Percentiles rank a stretch among this genome's conserved stretches.
Conservation (phyloP, 2,797 vertebrate genomes). For the Lepilemur ruficaudatus region DNA sequence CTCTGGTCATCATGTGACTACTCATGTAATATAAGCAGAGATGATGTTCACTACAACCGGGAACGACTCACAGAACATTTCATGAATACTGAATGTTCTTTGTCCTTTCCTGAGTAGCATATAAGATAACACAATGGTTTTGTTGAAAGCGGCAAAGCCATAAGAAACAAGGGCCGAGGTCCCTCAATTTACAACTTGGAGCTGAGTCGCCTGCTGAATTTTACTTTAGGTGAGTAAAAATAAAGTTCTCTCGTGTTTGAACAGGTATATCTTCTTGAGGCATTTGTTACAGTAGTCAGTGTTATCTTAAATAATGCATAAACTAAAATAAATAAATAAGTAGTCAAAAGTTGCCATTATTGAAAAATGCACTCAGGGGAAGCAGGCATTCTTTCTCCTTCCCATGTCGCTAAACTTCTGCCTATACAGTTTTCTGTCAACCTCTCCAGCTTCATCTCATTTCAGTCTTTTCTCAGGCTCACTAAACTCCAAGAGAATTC, state of each 20-base stretch:
- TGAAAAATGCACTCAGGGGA: background rate
- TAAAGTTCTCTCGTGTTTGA: background rate
- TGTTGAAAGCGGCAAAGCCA: background rate
- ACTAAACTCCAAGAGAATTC: background rate
- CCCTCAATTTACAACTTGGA: background rate
- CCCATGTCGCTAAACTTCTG: background rate
- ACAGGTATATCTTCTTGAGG: background rate
- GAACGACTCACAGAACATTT: background rate
- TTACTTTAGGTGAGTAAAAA: background rate
- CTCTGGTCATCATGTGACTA: background rate
- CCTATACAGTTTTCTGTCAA: background rate
- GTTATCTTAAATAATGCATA: constrained; percentile 18
- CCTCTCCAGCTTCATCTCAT: background rate
- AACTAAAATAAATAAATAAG: constrained; percentile 4
- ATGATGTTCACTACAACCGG: background rate
- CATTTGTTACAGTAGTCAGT: background rate
- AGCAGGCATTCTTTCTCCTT: background rate
- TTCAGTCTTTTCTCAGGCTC: background rate
- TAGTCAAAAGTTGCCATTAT: background rate
- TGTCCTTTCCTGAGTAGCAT: background rate
- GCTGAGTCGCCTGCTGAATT: background rate
- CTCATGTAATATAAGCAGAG: background rate
- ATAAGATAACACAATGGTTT: background rate
- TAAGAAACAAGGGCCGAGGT: background rate
- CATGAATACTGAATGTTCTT: background rate